Evolutionary conservation across 2,113 vertebrate genomes (phyloP).

Genomic region (Psammodynastes pulverulentus): DNA sequence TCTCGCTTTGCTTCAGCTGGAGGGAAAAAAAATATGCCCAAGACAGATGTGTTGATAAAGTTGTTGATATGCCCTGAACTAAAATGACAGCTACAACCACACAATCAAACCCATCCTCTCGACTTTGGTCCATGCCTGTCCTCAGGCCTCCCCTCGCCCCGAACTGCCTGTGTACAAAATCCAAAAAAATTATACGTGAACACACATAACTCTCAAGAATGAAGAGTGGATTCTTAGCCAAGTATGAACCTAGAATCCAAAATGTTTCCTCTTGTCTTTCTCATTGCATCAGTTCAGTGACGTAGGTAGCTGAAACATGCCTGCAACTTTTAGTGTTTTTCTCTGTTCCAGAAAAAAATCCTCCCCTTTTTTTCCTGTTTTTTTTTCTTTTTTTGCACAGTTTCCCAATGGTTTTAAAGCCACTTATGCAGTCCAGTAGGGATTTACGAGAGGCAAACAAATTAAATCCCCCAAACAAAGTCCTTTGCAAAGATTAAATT

Average conservation of each 20-base stretch:
- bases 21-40: too few relatives aligned
- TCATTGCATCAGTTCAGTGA: not conserved
- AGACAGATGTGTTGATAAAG: too few relatives aligned
- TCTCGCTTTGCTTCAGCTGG: too few relatives aligned
- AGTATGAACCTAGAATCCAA: not conserved
- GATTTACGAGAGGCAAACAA: slow-evolving; percentile 37
- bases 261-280: not conserved
- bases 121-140: not conserved
- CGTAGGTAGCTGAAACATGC: not conserved
- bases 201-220: not conserved
- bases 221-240: not conserved
- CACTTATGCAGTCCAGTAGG: slow-evolving; percentile 25
- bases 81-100: not conserved
- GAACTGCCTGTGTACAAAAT: not conserved
- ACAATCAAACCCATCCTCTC: not conserved
- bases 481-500: slow-evolving; percentile 52
- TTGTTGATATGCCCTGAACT: too few relatives aligned
- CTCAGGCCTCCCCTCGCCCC: not conserved
- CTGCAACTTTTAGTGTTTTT: not conserved
- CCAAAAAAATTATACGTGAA: not conserved
- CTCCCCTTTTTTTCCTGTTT: not conserved
- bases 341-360: accelerated
- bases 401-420: slow-evolving; percentile 29
- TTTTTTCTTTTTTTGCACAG: not conserved
- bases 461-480: slow-evolving; percentile 27